Base-by-base conservation (phyloP, 1,140 invertebrate genomes). In the Rhyzopertha dominica region DNA sequence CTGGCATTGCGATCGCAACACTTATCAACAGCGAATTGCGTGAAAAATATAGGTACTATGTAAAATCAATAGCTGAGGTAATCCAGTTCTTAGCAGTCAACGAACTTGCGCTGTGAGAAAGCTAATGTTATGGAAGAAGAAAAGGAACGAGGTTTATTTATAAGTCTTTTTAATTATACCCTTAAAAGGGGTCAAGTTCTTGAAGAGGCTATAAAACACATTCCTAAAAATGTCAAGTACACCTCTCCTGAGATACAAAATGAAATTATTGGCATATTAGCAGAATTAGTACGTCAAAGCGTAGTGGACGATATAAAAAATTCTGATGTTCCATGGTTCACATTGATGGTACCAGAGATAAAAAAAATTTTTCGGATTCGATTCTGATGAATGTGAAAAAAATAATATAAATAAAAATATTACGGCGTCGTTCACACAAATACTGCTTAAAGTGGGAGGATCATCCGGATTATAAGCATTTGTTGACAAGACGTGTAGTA, bases 171-270 rank as follows among this genome's bases (percentile, higher is more conserved):
- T 56, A 45, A 51, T 51, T 56, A 54, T 39, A 56, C 51, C 36
- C 42, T 44, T 44, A 45, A 45, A 37, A 56, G 46, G 48, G 40
- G 48, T 54, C 43, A 47, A 51, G 54, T 38, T 8, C 32, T 40
- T 29, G 25, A 29, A 29, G 45, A 48, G 43, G 22, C 40, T 54
- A 37, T 51, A 39, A 47, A 42, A 36, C 51, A 49, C 43, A 57
- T 54, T 49, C 52, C 55, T 46, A 34, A 54, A 58, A 58, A 58
- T 41, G 52, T 43, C 45, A 52, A 28, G 49, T 58, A 58, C 43
- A 31, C 12, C 3, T 43, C 29, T 25, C 30, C 47, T 42, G 53
- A 58, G 47, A 58, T 58, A 50, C 47, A 55, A 58, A 55, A 53
- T 55, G 40, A 55, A 50, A 53, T 58, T 31, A 58, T 47, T 45